These are phyloP conservation scores for Ornithoptera alexandrae DNA, from an alignment of 2,888 invertebrate species.

Conservation along the genomic window DNA sequence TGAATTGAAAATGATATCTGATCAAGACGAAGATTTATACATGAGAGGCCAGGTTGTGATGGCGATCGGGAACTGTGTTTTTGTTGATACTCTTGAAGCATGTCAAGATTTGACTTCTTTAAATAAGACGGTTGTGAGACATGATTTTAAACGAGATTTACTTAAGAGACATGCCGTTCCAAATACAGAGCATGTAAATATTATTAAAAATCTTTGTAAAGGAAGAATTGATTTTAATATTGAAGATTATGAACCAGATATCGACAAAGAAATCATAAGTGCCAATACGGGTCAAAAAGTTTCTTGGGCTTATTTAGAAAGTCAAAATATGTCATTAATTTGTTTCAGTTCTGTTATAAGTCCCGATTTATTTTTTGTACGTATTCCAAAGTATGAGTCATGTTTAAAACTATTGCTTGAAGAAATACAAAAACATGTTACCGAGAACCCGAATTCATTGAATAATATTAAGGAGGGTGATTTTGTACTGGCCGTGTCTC, in stretches of 20 bases:
- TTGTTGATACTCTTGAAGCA: conserved; percentile 82
- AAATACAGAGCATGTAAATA: conserved; percentile 72
- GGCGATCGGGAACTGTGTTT: conserved; percentile 81
- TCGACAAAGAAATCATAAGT: conserved; percentile 35
- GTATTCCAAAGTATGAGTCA: conserved; percentile 67
- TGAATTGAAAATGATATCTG: conserved; percentile 50
- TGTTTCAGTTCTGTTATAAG: conserved; percentile 64
- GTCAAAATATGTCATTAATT: conserved; percentile 56
- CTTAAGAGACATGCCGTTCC: conserved; percentile 58
- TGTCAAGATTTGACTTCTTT: conserved; percentile 74
- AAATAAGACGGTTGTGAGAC: conserved; percentile 73
- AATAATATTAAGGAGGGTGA: conserved; percentile 55
- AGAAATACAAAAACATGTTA: conserved; percentile 62
- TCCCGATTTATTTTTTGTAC: conserved; percentile 74
- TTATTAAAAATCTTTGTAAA: conserved; percentile 69
- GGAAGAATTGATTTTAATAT: conserved; percentile 33
- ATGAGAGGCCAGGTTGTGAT: conserved; percentile 74
- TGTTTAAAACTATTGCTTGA: conserved; percentile 57
- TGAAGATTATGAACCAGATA: conserved; percentile 27
- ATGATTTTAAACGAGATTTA: conserved; percentile 77
- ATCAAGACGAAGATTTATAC: conserved; percentile 55
- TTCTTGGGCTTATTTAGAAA: conserved; percentile 77
- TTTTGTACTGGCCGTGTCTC: conserved; percentile 74
- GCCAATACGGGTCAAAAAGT: conserved; percentile 38
- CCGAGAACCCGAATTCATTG: conserved; percentile 41